phyloP scores from a whole-genome alignment of 2,888 invertebrate species.

The Stenodera caucasica region DNA sequence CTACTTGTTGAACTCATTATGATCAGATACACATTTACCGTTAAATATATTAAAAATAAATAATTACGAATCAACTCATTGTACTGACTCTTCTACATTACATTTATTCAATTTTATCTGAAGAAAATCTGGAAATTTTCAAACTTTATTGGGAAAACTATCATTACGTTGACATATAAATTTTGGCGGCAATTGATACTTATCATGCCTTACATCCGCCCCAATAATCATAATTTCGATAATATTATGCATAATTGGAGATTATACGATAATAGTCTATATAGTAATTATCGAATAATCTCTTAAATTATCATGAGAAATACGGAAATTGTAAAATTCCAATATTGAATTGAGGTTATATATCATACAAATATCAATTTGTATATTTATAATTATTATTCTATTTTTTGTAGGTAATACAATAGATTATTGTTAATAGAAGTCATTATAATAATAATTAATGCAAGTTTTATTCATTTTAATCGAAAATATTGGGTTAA shows the following conservation, averaged over 20 bases:
- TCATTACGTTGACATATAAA: not conserved
- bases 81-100: not conserved
- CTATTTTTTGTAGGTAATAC: not conserved
- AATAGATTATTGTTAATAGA: not conserved
- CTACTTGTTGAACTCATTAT: not conserved
- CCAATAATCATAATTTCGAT: not conserved
- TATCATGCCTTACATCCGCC: not conserved
- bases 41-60: not conserved
- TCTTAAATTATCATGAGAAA: not conserved
- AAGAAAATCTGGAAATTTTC: not conserved
- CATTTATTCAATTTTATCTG: not conserved
- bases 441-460: not conserved
- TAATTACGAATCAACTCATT: not conserved
- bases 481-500: not conserved
- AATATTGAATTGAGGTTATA: conserved; percentile 5
- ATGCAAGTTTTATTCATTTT: conserved; percentile 5
- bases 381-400: not conserved
- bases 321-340: conserved; percentile 8
- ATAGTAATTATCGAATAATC: not conserved
- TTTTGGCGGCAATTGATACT: not conserved
- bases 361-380: not conserved
- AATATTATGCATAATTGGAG: not conserved
- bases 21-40: not conserved
- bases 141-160: not conserved
- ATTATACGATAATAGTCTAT: not conserved